Evolutionary conservation across 2,888 invertebrate species (phyloP).

Genomic region (Tanytarsus gracilentus): DNA sequence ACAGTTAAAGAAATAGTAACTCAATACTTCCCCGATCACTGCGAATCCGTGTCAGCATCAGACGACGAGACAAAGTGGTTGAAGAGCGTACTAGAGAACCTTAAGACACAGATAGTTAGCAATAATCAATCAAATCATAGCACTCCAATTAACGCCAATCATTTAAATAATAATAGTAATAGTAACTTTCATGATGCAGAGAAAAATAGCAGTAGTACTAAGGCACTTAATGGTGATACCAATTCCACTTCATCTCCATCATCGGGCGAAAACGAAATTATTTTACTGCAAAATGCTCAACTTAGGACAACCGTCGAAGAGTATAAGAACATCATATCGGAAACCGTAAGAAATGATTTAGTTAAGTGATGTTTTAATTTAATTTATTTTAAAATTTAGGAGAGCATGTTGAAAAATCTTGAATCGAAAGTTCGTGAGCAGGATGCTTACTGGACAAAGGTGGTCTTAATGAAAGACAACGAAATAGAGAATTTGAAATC

Average conservation of each 20-base stretch:
- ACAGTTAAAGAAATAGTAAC: conserved; percentile 17
- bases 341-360: conserved; percentile 52
- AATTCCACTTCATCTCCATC: conserved; percentile 32
- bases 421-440: conserved; percentile 41
- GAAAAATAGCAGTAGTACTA: conserved; percentile 24
- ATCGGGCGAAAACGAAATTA: conserved; percentile 43
- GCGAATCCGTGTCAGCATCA: background rate
- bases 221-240: conserved; percentile 33
- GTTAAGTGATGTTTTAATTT: background rate
- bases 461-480: conserved; percentile 40
- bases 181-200: no score
- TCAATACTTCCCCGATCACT: conserved; percentile 14
- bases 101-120: conserved; percentile 21
- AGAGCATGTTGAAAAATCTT: conserved; percentile 40
- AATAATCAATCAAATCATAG: conserved; percentile 35
- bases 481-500: conserved; percentile 35
- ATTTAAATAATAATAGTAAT: conserved; percentile 24
- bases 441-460: conserved; percentile 41
- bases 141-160: conserved; percentile 40
- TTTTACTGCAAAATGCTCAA: conserved; percentile 53
- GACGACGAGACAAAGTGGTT: conserved; percentile 21
- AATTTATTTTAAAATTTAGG: conserved; percentile 33
- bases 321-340: conserved; percentile 65
- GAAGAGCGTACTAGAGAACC: conserved; percentile 12
- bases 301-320: conserved; percentile 56